Percentiles rank a stretch among this genome's conserved stretches.
Evolutionary conservation across 2,113 vertebrate species (phyloP).

Genomic region (Phaethon lepturus): DNA sequence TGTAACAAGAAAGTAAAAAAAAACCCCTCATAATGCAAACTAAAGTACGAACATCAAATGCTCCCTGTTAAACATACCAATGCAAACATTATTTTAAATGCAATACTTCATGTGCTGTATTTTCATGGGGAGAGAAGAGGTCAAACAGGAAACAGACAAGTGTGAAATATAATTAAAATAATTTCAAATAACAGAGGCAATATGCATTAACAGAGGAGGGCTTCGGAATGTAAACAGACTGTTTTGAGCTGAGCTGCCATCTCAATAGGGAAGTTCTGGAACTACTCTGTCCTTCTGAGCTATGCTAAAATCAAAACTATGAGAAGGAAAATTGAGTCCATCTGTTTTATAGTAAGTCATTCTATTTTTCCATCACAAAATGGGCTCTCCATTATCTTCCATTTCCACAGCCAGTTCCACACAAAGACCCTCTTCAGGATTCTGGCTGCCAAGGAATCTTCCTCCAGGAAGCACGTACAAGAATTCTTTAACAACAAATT

Average conservation of each 20-base stretch:
- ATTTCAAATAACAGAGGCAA: neutral
- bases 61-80: neutral
- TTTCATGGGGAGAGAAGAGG: neutral
- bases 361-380: slow-evolving; percentile 17
- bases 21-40: neutral
- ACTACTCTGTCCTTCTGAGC: neutral
- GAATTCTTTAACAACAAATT: neutral
- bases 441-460: accelerated
- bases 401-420: neutral
- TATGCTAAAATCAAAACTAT: neutral
- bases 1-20: neutral
- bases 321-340: neutral
- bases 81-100: neutral
- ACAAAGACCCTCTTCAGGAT: neutral
- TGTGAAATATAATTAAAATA: neutral
- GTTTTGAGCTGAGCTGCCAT: neutral
- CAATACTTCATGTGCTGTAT: neutral
- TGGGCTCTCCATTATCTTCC: neutral
- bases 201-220: neutral
- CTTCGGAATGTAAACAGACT: neutral
- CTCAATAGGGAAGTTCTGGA: neutral
- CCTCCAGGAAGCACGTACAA: neutral
- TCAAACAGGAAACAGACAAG: neutral
- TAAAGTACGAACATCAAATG: neutral
- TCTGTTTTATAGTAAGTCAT: slow-evolving; percentile 6